Evolutionary conservation across 2,113 vertebrate genomes (phyloP).

Genomic region (Pollachius pollachius): DNA sequence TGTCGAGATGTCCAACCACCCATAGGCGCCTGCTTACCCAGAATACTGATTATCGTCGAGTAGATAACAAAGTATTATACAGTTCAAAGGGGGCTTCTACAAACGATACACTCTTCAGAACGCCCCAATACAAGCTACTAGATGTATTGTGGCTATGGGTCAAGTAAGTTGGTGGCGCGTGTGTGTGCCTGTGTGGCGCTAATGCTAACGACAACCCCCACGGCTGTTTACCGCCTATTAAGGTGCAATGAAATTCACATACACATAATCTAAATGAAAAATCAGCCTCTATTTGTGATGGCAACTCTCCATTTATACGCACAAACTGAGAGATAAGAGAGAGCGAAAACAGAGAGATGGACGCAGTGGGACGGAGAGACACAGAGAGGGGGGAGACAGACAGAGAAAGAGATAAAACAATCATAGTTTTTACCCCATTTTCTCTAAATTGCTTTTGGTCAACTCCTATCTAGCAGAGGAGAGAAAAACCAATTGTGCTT

Average conservation of each 20-base stretch:
- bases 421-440: constrained; percentile 37
- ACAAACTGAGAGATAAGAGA: constrained; percentile 29
- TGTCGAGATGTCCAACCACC: too few species aligned
- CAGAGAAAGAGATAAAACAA: constrained; percentile 46
- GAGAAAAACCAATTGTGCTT: constrained; percentile 22
- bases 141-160: too few species aligned
- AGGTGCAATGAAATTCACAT: constrained; percentile 28
- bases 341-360: constrained; percentile 6
- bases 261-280: constrained; percentile 62
- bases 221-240: constrained; percentile 56
- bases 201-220: constrained; percentile 21
- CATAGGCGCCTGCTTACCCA: too few species aligned
- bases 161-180: neutral
- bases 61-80: too few species aligned
- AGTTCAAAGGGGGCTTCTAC: too few species aligned
- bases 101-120: too few species aligned
- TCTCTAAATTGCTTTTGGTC: constrained; percentile 52
- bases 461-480: constrained; percentile 18
- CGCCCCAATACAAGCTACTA: too few species aligned
- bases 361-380: neutral
- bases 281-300: constrained; percentile 46
- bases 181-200: neutral
- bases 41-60: too few species aligned
- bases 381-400: constrained; percentile 2
- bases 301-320: constrained; percentile 37